Base-by-base conservation (phyloP, 2,888 invertebrate species). In the Dermolepida albohirtum region DNA sequence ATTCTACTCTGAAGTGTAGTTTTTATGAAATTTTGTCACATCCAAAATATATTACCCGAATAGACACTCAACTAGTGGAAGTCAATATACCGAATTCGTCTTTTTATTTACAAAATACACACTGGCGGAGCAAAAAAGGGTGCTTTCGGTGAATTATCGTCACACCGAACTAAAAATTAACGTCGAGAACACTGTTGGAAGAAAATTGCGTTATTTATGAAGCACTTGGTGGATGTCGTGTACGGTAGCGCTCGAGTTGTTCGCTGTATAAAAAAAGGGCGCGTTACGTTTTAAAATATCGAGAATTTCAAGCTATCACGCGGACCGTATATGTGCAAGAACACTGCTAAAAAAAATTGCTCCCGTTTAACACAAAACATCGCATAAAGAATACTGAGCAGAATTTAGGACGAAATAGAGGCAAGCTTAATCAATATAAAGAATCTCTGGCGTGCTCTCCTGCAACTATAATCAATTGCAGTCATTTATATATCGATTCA, bases 11-110 rank as follows among this genome's bases (percentile, higher is more conserved):
- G 12, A 29, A 29, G 43, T 44, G 43, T 59, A 12, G 47, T 44
- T 59, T 59, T 59, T 59, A 59, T 59, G 59, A 59, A 59, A 59
- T 59, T 59, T 59, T 59, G 59, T 59, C 59, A 59, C 59, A 59
- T 59, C 59, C 59, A 22, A 59, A 59, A 59, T 59, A 59, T 59
- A 59, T 59, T 59, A 44, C 44, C 50, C 59, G 40, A 59, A 59
- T 59, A 59, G 59, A 29, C 44, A 44, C 59, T 59, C 59, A 59
- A 59, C 59, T 59, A 59, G 59, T 59, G 43, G 59, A 59, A 59
- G 59, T 44, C 59, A 47, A 59, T 59, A 59, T 27, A 59, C 17
- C 59, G 44, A 59, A 59, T 59, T 59, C 44, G 59, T 44, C 29
- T 59, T 44, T 59, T 59, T 59, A 44, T 59, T 59, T 29, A 44